Conservation (phyloP, 2,888 invertebrate species). For the Cephus runcator region DNA sequence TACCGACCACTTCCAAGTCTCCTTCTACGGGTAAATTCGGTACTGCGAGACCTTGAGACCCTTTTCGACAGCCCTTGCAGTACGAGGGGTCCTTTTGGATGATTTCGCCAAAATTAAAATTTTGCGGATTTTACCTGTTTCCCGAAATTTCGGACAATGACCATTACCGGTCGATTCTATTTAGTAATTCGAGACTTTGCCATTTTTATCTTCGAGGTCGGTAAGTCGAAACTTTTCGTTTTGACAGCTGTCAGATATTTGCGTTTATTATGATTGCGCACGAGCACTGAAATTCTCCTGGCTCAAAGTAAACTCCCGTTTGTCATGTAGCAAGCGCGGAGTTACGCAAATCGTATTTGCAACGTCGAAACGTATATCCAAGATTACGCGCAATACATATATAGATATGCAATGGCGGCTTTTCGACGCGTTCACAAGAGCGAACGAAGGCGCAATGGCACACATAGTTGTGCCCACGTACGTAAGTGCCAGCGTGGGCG, state of each 20-base stretch:
- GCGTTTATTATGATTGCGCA: not conserved
- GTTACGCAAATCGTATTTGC: not conserved
- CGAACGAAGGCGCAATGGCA: conserved; percentile 11
- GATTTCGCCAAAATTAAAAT: not conserved
- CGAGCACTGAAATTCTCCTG: not conserved
- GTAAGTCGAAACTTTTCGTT: no score
- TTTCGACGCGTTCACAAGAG: not conserved
- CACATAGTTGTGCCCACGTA: conserved; percentile 23
- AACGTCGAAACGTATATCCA: not conserved
- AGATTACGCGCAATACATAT: not conserved
- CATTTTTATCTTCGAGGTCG: no score
- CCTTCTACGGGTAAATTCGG: not conserved
- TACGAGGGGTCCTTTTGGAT: not conserved
- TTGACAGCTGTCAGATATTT: not conserved
- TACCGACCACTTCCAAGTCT: not conserved
- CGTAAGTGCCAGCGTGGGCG: conserved; percentile 28
- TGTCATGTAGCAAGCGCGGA: not conserved
- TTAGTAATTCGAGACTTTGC: not conserved
- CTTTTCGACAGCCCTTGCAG: not conserved
- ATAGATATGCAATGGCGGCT: not conserved
- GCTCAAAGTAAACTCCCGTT: not conserved
- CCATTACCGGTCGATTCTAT: not conserved
- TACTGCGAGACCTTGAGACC: not conserved
- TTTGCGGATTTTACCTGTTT: not conserved
- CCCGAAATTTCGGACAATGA: not conserved